Conservation (phyloP, 2,888 invertebrate species). For the Chymomyza amoena region DNA sequence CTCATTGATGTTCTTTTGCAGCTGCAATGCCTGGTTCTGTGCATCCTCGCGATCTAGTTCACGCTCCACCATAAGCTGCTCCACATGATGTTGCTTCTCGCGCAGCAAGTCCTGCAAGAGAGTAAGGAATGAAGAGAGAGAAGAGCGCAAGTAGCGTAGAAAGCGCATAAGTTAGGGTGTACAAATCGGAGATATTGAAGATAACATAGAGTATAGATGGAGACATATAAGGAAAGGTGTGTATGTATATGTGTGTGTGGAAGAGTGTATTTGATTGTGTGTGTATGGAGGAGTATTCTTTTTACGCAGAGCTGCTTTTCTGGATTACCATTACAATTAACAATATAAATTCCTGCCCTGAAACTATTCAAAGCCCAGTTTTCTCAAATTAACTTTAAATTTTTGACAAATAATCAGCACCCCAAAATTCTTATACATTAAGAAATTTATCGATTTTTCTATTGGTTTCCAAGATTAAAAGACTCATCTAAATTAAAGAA, state of each 20-base stretch:
- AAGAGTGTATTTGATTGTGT: background rate
- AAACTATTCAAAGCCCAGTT: no score
- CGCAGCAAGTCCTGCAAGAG: slow-evolving; percentile 88
- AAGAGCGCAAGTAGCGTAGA: slow-evolving; percentile 5
- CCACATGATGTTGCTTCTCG: slow-evolving; percentile 96
- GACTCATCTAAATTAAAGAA: no score
- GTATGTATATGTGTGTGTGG: slow-evolving; percentile 9
- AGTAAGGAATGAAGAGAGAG: slow-evolving; percentile 15
- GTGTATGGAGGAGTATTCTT: background rate
- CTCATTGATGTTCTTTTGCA: slow-evolving; percentile 78
- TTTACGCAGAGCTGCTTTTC: background rate
- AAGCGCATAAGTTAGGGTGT: background rate
- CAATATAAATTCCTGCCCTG: no score
- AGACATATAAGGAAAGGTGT: background rate
- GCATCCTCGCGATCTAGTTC: slow-evolving; percentile 94
- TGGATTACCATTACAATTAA: background rate
- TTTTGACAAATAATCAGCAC: no score
- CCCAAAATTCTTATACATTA: no score
- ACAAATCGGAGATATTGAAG: background rate
- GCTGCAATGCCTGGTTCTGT: slow-evolving; percentile 83
- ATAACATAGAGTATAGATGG: background rate
- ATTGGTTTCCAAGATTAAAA: no score
- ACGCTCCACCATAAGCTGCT: slow-evolving; percentile 92
- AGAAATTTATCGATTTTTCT: no score
- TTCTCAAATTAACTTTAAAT: no score